Evolutionary conservation across 2,888 invertebrate species (phyloP).

Genomic region (Apotomis turbidana): DNA sequence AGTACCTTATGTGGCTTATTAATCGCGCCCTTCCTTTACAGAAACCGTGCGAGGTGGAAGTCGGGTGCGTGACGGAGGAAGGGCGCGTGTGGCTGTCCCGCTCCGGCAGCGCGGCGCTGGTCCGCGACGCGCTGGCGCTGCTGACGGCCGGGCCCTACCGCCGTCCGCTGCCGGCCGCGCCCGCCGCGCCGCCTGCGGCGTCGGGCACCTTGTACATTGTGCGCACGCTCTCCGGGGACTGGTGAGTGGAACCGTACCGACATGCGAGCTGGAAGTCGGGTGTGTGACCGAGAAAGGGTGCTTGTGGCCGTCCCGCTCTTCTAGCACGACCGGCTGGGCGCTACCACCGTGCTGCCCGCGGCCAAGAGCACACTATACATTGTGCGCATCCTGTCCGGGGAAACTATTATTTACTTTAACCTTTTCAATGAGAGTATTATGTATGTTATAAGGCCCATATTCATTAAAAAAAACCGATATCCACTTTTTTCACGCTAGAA

Average conservation of each 20-base stretch:
- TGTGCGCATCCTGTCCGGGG: no score
- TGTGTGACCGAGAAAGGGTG: conserved; percentile 76
- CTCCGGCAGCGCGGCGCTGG: conserved; percentile 71
- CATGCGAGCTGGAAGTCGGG: conserved; percentile 75
- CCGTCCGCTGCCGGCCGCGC: conserved; percentile 75
- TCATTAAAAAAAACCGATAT: no score
- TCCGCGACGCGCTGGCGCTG: conserved; percentile 70
- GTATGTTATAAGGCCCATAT: no score
- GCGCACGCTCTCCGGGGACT: conserved; percentile 79
- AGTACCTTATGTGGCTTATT: not conserved
- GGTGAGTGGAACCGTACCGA: conserved; percentile 53
- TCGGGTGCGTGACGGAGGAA: conserved; percentile 78
- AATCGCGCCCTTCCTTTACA: conserved; percentile 43
- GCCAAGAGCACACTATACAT: no score
- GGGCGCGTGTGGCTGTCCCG: conserved; percentile 77
- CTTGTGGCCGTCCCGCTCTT: not conserved
- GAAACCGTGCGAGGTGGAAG: conserved; percentile 76
- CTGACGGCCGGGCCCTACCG: conserved; percentile 74
- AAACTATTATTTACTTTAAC: no score
- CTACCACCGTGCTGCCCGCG: no score
- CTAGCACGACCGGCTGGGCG: not conserved
- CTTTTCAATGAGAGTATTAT: no score
- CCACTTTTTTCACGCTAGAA: no score
- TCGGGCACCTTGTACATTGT: conserved; percentile 73
- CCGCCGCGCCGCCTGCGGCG: conserved; percentile 67